Evolutionary conservation across 2,888 invertebrate genomes (phyloP).

Genomic region (Heteropelma amictum): DNA sequence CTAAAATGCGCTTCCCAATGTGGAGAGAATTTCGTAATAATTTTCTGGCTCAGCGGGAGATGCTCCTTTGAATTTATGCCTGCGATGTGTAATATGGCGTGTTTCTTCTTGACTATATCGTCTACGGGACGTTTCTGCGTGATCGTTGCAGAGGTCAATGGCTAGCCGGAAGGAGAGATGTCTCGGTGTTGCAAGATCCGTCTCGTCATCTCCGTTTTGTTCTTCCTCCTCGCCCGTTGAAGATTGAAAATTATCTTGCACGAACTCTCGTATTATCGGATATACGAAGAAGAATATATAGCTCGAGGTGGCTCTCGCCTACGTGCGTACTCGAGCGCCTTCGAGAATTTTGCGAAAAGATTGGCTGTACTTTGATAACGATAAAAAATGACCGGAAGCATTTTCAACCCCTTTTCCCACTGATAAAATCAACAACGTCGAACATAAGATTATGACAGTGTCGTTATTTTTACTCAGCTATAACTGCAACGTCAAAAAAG

Average conservation of each 20-base stretch:
- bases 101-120: background rate
- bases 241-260: slow-evolving; percentile 54
- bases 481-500: too few relatives aligned
- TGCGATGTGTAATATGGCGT: background rate
- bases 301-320: background rate
- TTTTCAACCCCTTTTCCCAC: too few relatives aligned
- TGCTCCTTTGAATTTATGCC: too few relatives aligned
- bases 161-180: slow-evolving; percentile 60
- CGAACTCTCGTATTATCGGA: slow-evolving; percentile 5
- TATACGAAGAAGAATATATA: slow-evolving; percentile 1
- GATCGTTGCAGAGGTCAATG: slow-evolving; percentile 62
- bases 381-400: too few relatives aligned
- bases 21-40: too few relatives aligned
- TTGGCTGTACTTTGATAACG: too few relatives aligned
- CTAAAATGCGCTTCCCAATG: too few relatives aligned
- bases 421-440: too few relatives aligned
- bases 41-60: too few relatives aligned
- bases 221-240: slow-evolving; percentile 16
- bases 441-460: too few relatives aligned
- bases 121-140: slow-evolving; percentile 11
- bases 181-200: background rate
- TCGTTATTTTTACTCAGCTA: too few relatives aligned
- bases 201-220: background rate
- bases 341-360: background rate
- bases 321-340: background rate